Conservation (phyloP, 2,797 vertebrate genomes). For the Numenius phaeopus region DNA sequence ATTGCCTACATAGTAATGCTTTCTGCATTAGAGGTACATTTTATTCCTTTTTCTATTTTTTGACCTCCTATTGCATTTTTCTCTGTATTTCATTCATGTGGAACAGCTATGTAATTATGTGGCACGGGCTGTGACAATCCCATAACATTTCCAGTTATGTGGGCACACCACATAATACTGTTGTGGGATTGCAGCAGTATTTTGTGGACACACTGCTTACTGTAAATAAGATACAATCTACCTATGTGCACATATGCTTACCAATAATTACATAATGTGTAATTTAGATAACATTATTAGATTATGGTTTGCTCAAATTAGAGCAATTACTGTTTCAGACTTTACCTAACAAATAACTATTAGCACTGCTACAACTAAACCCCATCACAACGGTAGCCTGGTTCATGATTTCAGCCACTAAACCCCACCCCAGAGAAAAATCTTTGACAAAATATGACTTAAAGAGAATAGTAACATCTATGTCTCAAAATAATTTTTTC, state of each 20-base stretch:
- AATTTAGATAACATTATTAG: slow-evolving; percentile 60
- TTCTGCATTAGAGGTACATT: background rate
- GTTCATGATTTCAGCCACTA: background rate
- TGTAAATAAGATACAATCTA: slow-evolving; percentile 6
- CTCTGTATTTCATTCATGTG: slow-evolving; percentile 6
- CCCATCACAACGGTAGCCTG: background rate
- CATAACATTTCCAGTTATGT: slow-evolving; percentile 14
- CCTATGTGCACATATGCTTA: background rate
- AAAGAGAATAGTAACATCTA: background rate
- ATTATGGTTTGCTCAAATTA: slow-evolving; percentile 26
- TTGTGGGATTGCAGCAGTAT: slow-evolving; percentile 9
- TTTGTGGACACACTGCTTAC: slow-evolving; percentile 15
- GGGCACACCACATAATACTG: slow-evolving; percentile 38
- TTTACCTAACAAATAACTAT: background rate
- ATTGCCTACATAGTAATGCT: background rate
- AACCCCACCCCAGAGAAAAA: background rate
- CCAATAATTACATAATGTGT: slow-evolving; percentile 1
- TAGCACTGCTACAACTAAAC: background rate
- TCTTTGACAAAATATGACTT: background rate
- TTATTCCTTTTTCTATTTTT: slow-evolving; percentile 24
- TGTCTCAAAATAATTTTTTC: background rate
- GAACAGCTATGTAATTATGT: slow-evolving; percentile 38
- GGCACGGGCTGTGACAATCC: slow-evolving; percentile 33
- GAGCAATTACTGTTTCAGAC: background rate
- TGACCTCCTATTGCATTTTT: background rate